Evolutionary conservation across 1,140 invertebrate genomes (phyloP), one percentile per base, ranked within the genome.

Genomic region (Latrodectus geometricus): DNA sequence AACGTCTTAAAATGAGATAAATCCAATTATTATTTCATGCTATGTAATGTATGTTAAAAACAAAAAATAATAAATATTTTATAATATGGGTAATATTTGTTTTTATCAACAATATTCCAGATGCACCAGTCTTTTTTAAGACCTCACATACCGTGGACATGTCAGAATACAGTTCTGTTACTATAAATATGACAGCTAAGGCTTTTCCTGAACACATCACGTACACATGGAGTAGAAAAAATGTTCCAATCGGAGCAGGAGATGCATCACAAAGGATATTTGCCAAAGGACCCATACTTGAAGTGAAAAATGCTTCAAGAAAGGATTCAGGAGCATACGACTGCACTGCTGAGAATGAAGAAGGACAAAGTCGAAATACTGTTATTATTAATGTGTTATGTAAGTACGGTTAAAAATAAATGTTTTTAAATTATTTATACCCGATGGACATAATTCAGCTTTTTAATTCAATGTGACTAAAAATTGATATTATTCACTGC

Each of bases 321-420:
- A 93, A 94, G 74, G 97, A 99, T 91, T 94, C 95, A 4, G 98
- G 97, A 0, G 93, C 94, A 48, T 99, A 98, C 91, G 94, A 94
- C 12, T 95, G 96, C 88, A 95, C 96, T 88, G 97, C 97, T 17
- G 92, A 94, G 77, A 99, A 99, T 91, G 94, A 94, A 14, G 95
- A 98, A 91, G 98, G 98, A 21, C 93, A 94, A 17, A 94, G 95
- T 0, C 93, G 93, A 70, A 93, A 95, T 65, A 95, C 95, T 88
- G 94, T 99, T 79, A 95, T 95, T 70, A 92, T 99, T 54, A 95
- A 95, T 89, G 97, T 99, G 8, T 95, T 96, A 92, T 98, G 97
- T 98, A 93, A 97, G 96, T 61, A 35, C 35, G 5, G 2, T 35
- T 35, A 35, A n/a, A n/a, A n/a, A n/a, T n/a, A n/a, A 35, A 35